phyloP scores from a whole-genome alignment of 1,140 invertebrate species.

The Latrodectus geometricus region DNA sequence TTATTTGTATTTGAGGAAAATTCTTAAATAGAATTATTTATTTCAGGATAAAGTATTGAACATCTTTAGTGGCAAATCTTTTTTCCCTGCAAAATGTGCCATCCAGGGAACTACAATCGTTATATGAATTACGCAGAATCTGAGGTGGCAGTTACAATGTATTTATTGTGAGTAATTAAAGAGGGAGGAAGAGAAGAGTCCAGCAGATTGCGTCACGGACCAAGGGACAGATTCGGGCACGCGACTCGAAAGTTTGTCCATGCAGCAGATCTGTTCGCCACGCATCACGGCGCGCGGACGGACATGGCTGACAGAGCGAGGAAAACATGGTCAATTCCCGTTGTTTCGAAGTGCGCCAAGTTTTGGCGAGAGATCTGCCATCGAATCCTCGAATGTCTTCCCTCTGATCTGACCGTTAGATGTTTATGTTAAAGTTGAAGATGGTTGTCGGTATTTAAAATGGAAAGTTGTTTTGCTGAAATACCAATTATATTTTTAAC shows the following conservation, averaged over 20 bases:
- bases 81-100: too few species aligned
- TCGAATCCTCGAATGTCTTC: too few species aligned
- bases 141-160: neutral
- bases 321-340: slow-evolving; percentile 33
- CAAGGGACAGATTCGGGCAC: slow-evolving; percentile 14
- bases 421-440: too few species aligned
- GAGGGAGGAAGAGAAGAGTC: slow-evolving; percentile 26
- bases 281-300: slow-evolving; percentile 39
- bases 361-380: neutral
- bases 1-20: too few species aligned
- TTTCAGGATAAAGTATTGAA: too few species aligned
- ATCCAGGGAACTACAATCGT: neutral
- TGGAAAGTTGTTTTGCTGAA: too few species aligned
- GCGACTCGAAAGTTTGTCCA: slow-evolving; percentile 34
- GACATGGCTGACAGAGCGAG: slow-evolving; percentile 51
- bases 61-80: too few species aligned
- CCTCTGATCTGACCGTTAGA: too few species aligned
- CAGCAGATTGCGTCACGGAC: slow-evolving; percentile 18
- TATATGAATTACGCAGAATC: neutral
- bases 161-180: slow-evolving; percentile 1
- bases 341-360: neutral
- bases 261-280: slow-evolving; percentile 49
- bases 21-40: too few species aligned
- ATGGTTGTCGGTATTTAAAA: too few species aligned
- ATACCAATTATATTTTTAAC: too few species aligned